These are phyloP conservation scores for Vulpes ferrilata DNA, from an alignment of 2,113 vertebrate species.

Conservation along the genomic window DNA sequence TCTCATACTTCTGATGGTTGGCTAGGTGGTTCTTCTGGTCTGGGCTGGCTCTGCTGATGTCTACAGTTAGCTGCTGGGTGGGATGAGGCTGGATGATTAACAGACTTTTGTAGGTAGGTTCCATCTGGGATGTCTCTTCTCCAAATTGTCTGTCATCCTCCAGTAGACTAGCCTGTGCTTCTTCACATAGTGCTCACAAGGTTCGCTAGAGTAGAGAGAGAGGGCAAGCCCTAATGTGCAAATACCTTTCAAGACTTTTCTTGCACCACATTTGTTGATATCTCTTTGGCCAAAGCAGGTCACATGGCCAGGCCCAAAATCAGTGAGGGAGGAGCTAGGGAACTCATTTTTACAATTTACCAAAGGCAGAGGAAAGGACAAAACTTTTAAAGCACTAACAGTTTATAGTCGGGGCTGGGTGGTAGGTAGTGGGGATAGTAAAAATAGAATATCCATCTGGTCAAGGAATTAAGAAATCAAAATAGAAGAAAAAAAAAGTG, in stretches of 20 bases:
- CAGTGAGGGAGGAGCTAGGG: background rate
- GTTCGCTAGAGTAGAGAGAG: background rate
- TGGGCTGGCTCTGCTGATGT: background rate
- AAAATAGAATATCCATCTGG: background rate
- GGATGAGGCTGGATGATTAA: background rate
- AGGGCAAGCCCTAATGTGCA: background rate
- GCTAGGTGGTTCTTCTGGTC: background rate
- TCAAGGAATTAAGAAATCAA: background rate
- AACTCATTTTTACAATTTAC: background rate
- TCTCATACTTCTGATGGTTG: background rate
- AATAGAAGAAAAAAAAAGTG: slow-evolving; percentile 5
- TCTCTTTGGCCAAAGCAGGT: background rate
- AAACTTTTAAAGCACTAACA: background rate
- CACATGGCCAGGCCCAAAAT: background rate
- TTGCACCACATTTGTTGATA: background rate
- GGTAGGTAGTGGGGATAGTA: background rate
- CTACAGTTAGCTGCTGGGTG: background rate
- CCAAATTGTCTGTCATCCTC: background rate
- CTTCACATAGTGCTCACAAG: background rate
- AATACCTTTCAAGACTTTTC: background rate
- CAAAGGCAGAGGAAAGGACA: background rate
- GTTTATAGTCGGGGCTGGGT: background rate
- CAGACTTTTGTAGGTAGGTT: background rate
- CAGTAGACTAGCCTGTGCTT: background rate
- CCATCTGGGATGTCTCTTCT: background rate